phyloP scores from a whole-genome alignment of 2,797 vertebrate species.

The Enteromius radiatus region DNA sequence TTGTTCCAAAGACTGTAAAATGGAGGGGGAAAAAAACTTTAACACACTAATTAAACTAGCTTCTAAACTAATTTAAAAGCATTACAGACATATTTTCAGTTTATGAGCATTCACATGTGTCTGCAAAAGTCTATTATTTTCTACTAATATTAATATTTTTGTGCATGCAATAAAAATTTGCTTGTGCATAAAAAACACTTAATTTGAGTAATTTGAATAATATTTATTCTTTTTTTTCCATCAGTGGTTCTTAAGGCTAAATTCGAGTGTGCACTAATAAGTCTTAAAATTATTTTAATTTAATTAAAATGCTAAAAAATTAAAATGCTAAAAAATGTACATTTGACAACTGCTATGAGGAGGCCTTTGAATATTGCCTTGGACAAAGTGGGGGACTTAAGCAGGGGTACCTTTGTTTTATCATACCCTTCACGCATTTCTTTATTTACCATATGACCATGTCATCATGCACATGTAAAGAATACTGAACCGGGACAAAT shows the following conservation, averaged over 20 bases:
- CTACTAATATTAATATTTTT: neutral
- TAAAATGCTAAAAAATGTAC: too few species aligned
- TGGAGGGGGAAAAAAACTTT: too few species aligned
- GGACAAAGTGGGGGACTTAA: neutral
- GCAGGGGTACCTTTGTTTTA: neutral
- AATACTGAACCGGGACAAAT: constrained; percentile 30
- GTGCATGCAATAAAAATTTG: neutral
- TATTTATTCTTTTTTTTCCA: neutral
- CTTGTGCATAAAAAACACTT: neutral
- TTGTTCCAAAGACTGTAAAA: neutral
- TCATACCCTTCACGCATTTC: neutral
- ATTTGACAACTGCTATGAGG: neutral
- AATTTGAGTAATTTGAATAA: neutral
- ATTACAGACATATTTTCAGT: neutral
- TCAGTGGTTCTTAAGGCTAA: neutral
- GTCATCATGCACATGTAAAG: neutral
- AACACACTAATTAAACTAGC: neutral
- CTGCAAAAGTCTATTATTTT: neutral
- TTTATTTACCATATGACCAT: neutral
- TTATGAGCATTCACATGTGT: neutral
- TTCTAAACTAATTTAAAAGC: neutral
- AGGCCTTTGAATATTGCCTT: neutral
- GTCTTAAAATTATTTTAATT: neutral
- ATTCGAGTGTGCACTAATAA: neutral
- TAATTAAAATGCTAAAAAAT: neutral